These are phyloP conservation scores for Sminthurinus aureus DNA, from an alignment of 2,888 invertebrate genomes.

Conservation along the genomic window DNA sequence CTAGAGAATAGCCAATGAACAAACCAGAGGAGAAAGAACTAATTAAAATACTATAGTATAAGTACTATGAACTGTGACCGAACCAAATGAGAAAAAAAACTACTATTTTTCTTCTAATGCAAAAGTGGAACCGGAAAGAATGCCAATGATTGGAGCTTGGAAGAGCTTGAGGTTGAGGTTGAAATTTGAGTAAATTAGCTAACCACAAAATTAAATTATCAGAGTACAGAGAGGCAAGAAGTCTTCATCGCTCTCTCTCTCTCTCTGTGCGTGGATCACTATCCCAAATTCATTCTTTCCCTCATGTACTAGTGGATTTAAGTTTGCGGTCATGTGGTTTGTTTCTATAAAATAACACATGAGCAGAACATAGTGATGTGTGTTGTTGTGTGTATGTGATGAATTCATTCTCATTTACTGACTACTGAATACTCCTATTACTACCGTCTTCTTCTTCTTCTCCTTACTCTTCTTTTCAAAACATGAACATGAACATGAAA, in stretches of 20 bases:
- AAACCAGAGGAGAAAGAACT: too few relatives aligned
- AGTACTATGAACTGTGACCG: neutral
- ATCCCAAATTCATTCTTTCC: too few relatives aligned
- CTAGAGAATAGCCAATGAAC: too few relatives aligned
- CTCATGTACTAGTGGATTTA: neutral
- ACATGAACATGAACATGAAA: neutral
- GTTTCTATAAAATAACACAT: neutral
- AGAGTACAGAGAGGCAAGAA: neutral
- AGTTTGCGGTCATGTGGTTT: neutral
- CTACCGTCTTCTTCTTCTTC: neutral
- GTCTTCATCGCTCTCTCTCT: neutral
- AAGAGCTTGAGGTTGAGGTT: neutral
- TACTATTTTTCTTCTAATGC: neutral
- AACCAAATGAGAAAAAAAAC: neutral
- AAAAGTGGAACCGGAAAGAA: too few relatives aligned
- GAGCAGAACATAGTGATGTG: too few relatives aligned
- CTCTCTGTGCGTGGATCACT: too few relatives aligned
- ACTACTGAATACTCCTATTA: too few relatives aligned
- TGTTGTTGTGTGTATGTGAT: too few relatives aligned
- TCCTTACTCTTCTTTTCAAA: neutral
- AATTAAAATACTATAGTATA: neutral
- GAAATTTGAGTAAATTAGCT: neutral
- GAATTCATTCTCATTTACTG: too few relatives aligned
- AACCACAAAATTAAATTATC: neutral
- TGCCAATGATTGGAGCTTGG: neutral